Evolutionary conservation across 92 coral and sea anemone species (phyloP).

Genomic region (Parazoanthus atlanticus): DNA sequence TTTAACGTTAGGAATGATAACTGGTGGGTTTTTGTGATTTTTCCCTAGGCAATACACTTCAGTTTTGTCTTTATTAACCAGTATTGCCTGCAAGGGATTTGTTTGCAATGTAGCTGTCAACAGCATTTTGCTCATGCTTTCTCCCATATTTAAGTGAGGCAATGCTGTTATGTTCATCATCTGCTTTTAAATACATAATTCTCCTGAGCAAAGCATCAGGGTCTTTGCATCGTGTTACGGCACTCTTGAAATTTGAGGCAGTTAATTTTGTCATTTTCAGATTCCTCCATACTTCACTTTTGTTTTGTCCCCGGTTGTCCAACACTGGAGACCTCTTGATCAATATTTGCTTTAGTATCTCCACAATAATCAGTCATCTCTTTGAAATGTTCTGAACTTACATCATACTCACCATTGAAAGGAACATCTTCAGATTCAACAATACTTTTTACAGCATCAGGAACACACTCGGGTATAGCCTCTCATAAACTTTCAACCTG

Average conservation of each 20-base stretch:
- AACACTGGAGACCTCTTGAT: conserved; percentile 43
- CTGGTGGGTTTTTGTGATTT: too few relatives aligned
- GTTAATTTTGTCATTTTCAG: conserved; percentile 49
- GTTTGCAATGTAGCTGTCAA: conserved; percentile 34
- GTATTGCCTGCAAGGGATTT: conserved; percentile 36
- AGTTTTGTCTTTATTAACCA: too few relatives aligned
- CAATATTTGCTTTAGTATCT: too few relatives aligned
- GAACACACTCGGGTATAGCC: too few relatives aligned
- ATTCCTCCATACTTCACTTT: conserved; percentile 47
- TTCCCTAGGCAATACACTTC: too few relatives aligned
- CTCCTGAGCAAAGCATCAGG: conserved; percentile 56
- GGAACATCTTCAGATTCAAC: too few relatives aligned
- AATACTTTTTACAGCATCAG: too few relatives aligned
- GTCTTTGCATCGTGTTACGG: conserved; percentile 40
- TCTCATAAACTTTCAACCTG: too few relatives aligned
- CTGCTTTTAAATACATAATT: conserved; percentile 50
- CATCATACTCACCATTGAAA: too few relatives aligned
- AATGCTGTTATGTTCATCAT: not conserved
- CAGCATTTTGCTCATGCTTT: conserved; percentile 46
- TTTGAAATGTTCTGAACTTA: too few relatives aligned
- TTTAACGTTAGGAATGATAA: too few relatives aligned
- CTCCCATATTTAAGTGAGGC: conserved; percentile 17
- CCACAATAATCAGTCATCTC: too few relatives aligned
- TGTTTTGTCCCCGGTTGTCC: conserved; percentile 61
- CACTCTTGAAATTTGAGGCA: conserved; percentile 56